Base-by-base conservation (phyloP, 2,888 invertebrate genomes). In the Rhaphigaster nebulosa region DNA sequence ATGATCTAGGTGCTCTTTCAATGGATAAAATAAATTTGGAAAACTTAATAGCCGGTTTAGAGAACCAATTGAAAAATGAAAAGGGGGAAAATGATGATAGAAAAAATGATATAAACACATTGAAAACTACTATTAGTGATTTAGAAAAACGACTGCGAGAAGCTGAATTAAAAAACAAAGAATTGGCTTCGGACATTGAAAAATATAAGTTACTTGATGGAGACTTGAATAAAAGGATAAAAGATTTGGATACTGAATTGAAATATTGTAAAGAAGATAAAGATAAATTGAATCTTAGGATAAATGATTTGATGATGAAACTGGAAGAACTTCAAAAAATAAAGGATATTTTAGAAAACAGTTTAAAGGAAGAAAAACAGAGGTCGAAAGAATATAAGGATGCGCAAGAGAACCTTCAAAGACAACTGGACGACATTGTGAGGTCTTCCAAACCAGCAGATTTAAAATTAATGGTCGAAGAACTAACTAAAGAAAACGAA, bases 51-150 rank as follows among this genome's bases (percentile, higher is more conserved):
- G 34, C 70, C 4, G 91, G 87, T 29, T 41, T 91, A 38, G 91
- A 91, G 34, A 90, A 65, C 41, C 89, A 91, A 87, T 45, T 91
- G 45, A 92, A 41, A 91, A 80, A 91, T 41, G 89, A 87, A 41
- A 87, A 56, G 34, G 90, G 87, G 38, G 84, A 84, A 52, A 89
- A 76, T 34, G 70, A 38, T 20, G 84, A 88, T n/a, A 20, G 90
- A 65, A 90, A 91, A 87, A 91, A 56, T 56, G 91, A 92, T 38
- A 34, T 91, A n/a, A 90, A 87, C 18, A 80, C 54, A 34, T 34
- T 89, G 15, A 90, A 87, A 88, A 91, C 90, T 41, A 89, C 87
- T 41, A 26, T 91, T 45, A 87, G 45, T 20, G 26, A 70, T 38
- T n/a, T 91, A 26, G 91, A 91, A 56, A 15, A 50, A 34, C 20